Conservation (phyloP, 2,888 invertebrate species). For the Eulithis prunata region DNA sequence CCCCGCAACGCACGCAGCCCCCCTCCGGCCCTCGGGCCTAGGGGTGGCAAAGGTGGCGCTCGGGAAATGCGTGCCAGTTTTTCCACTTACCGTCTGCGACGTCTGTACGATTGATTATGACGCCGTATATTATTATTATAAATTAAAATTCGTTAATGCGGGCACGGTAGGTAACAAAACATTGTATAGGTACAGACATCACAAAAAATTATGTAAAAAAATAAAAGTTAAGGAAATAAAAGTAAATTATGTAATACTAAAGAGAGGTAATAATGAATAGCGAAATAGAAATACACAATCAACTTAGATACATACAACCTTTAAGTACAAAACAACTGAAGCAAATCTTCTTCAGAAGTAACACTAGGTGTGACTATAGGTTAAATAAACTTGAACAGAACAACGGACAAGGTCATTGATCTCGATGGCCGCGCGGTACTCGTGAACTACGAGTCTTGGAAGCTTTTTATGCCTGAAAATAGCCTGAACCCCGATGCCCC, state of each 20-base stretch:
- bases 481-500: background rate
- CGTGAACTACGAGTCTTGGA: background rate
- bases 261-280: conserved; percentile 6
- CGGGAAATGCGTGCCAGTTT: conserved; percentile 79
- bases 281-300: background rate
- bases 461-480: background rate
- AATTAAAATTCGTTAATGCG: no score
- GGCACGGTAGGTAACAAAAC: no score
- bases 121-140: conserved; percentile 2
- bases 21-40: conserved; percentile 39
- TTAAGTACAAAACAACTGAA: background rate
- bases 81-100: conserved; percentile 72
- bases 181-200: no score
- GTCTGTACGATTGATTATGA: conserved; percentile 64
- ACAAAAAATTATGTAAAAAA: no score
- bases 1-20: conserved; percentile 50
- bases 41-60: conserved; percentile 46
- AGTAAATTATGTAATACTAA: no score
- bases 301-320: background rate
- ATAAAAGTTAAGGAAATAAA: no score
- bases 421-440: conserved; percentile 19
- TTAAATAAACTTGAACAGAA: conserved; percentile 4
- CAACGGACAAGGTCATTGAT: conserved; percentile 29
- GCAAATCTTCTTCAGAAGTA: background rate
- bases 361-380: background rate